Base-by-base conservation (phyloP, 35 echinoderm and acorn worm genomes). In the Apostichopus parvimensis region DNA sequence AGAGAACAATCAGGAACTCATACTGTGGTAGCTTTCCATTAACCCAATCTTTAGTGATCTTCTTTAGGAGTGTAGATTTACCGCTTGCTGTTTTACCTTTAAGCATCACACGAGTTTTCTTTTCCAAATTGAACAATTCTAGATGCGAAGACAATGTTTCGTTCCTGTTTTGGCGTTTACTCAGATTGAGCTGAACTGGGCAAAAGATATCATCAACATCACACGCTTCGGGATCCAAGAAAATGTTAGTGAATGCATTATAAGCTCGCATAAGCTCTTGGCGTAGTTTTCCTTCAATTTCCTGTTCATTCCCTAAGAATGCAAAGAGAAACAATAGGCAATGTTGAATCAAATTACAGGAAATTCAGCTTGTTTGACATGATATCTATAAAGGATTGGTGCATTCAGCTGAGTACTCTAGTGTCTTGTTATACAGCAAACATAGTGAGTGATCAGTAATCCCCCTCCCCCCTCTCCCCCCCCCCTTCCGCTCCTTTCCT, bases 1-100 rank as follows among this genome's bases (percentile, higher is more conserved):
- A 54, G 7, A 88, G 25, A 20, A 45, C 11, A 14, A 88, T 66
- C 17, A 88, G 8, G 7, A 88, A 7, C 23, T 72, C 62, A 88
- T 28, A 88, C 15, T 64, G 21, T 28, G 20, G 6, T n/a, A 88
- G 62, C 18, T 18, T 11, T 14, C 26, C 62, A 2, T 12, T 18
- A 11, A 66, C 61, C 86, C 86, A 88, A 88, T 88, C 86, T 73
- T 88, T 88, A 4, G 64, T 64, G 6, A 88, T 88, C 53, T 88
- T 88, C 26, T 22, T 68, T 17, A 88, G 54, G 6, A 88, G 23
- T 4, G 62, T 88, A 54, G 86, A 62, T 72, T 88, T 88, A 14
- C 86, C 86, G 25, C 9, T 66, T 68, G 86, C 86, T 12, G 45
- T 68, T 25, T 88, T 88, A n/a, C 86, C 86, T 73, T 88, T 88